Conservation (phyloP, 2,113 vertebrate genomes). For the Microcebus murinus region DNA sequence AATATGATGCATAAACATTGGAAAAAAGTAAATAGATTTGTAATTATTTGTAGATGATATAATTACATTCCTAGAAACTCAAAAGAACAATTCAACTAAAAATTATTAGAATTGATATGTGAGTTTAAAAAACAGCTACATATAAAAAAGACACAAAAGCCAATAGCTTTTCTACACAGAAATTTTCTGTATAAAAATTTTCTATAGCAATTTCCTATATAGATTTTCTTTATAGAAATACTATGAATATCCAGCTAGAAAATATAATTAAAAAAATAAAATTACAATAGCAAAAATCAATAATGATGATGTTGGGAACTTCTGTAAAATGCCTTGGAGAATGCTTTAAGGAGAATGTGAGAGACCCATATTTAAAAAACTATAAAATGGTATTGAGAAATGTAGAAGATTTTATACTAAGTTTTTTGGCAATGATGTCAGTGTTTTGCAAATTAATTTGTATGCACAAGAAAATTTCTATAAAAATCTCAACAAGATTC, state of each 20-base stretch:
- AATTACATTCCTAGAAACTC: slow-evolving; percentile 1
- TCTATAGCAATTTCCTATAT: neutral
- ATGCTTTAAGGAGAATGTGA: neutral
- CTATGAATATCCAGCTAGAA: neutral
- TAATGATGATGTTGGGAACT: neutral
- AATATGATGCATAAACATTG: slow-evolving; percentile 13
- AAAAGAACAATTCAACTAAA: slow-evolving; percentile 38
- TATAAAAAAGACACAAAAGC: slow-evolving; percentile 15
- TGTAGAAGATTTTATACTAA: neutral
- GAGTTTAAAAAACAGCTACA: slow-evolving; percentile 13
- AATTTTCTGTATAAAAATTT: neutral
- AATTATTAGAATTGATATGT: slow-evolving; percentile 2
- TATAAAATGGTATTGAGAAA: slow-evolving; percentile 32
- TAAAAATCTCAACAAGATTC: neutral
- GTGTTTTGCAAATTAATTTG: slow-evolving; percentile 37
- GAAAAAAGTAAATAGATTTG: neutral
- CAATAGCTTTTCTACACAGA: neutral
- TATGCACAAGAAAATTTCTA: neutral
- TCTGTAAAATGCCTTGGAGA: neutral
- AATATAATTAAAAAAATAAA: neutral
- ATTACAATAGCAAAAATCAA: slow-evolving; percentile 12
- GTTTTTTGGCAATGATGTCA: neutral
- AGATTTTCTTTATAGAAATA: neutral
- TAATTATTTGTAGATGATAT: slow-evolving; percentile 1
- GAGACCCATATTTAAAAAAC: neutral